Base-by-base conservation (phyloP, 2,888 invertebrate species). In the Oscheius sp. region DNA sequence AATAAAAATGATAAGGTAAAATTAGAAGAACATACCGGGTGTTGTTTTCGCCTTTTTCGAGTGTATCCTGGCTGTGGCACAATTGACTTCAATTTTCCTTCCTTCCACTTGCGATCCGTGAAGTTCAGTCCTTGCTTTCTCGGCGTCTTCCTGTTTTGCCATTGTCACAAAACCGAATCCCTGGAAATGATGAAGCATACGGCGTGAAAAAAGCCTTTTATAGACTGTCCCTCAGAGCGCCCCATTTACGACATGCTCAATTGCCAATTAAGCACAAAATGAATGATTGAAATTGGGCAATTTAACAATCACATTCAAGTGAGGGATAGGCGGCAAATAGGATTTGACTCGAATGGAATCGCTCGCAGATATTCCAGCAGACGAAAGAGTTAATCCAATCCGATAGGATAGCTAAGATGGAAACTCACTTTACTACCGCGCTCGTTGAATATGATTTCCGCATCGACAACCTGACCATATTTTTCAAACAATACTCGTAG, bases 151-250 rank as follows among this genome's bases (percentile, higher is more conserved):
- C 93, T 95, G 95, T 94, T 95, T 96, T 93, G 96, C 96, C 95
- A 99, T 99, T 93, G 98, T 99, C 93, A 99, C 98, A 95, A 99
- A 99, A 94, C 98, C 98, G 94, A 99, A 99, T 93, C 99, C 99
- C 98, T 99, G 95, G 13, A 49, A 49, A 49, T 13, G 21, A 21
- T 35, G 35, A 35, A 6, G 35, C 9, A 9, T 3, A 35, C 35
- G 35, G 35, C 35, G 35, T 35, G 35, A 35, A 35, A 35, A 53
- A 23, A 56, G 18, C 6, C 16, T 25, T 21, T 35, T 35, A 35
- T 35, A 9, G 35, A 35, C 35, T 35, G 35, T 35, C 35, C 35
- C 35, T 35, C 5, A 35, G 35, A 35, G 35, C 35, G 55, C 12
- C 25, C 55, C 21, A 55, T 21, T 49, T 49, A 21, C 13, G 23